Base-by-base conservation (phyloP, 1,140 invertebrate species). In the Scaptodrosophila lebanonensis region DNA sequence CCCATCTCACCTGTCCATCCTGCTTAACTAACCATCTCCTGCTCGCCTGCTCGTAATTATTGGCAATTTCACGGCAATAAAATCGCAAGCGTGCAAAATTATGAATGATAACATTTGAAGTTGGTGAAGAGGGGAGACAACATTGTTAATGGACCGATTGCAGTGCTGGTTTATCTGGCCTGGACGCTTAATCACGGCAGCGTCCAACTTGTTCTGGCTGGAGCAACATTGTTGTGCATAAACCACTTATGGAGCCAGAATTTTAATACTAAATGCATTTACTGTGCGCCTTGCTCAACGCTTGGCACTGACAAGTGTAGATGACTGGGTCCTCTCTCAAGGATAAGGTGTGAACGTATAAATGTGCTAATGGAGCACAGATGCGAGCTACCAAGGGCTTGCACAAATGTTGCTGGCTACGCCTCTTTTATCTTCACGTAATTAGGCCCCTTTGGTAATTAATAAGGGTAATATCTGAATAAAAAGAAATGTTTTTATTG, bases 41-140 rank as follows among this genome's bases (percentile, higher is more conserved):
- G 39, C 48, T 61, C 45, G 54, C 53, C 42, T 39, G 29, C 69
- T 66, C 56, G 57, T 83, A 83, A 83, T 83, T 83, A 83, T 83
- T 83, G 77, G 59, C 66, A 83, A 83, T 83, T 83, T 83, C 77
- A 83, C 52, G 77, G 70, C 71, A 71, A 83, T 83, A 83, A 83
- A 83, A 76, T 83, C 71, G 76, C 71, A 76, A 83, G 76, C 76
- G 76, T 83, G 49, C 60, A 68, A 76, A 82, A 82, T 82, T 66
- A 44, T 71, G 57, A 75, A 76, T 71, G 76, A 82, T 82, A 75
- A 70, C 48, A 54, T 49, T 52, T 49, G 52, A 52, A 43, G 52
- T 18, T 57, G 60, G 11, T 72, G 44, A 27, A 4, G 9, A 4
- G 9, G 4, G 9, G 4, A 27, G 4, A 12, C 32, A 61, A 43